phyloP scores from a whole-genome alignment of 2,888 invertebrate genomes.

The Hetaerina titia region DNA sequence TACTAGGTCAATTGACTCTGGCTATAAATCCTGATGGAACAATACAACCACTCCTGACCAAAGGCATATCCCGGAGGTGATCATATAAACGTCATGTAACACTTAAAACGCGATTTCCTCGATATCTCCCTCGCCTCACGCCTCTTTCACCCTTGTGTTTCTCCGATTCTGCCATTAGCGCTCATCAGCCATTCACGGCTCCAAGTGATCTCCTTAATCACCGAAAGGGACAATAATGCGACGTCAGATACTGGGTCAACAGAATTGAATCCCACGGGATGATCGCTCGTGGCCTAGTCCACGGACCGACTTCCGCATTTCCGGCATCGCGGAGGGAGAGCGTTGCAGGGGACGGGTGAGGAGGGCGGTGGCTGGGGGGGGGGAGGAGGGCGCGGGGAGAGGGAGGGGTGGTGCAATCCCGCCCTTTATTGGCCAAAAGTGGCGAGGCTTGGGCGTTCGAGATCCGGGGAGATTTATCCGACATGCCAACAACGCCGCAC shows the following conservation, averaged over 20 bases:
- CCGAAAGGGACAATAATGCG: neutral
- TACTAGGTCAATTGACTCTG: too few relatives aligned
- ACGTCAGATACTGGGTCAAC: neutral
- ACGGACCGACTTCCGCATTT: neutral
- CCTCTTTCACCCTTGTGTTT: too few relatives aligned
- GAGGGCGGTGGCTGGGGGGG: neutral
- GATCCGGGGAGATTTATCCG: neutral
- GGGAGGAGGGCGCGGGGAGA: neutral
- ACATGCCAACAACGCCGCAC: neutral
- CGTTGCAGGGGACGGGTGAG: neutral
- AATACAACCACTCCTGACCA: too few relatives aligned
- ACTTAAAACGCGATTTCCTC: too few relatives aligned
- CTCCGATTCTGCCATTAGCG: too few relatives aligned
- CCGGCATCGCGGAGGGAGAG: neutral
- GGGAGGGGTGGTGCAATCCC: neutral
- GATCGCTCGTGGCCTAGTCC: neutral
- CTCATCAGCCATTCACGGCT: neutral
- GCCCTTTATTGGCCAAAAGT: neutral
- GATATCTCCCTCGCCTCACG: too few relatives aligned
- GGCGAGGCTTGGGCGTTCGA: neutral
- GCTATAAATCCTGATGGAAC: too few relatives aligned
- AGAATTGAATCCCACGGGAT: neutral
- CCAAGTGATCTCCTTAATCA: neutral
- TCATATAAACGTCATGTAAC: too few relatives aligned
- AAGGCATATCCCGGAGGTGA: too few relatives aligned